phyloP scores from a whole-genome alignment of 2,113 vertebrate species.

The Myiozetetes cayanensis region DNA sequence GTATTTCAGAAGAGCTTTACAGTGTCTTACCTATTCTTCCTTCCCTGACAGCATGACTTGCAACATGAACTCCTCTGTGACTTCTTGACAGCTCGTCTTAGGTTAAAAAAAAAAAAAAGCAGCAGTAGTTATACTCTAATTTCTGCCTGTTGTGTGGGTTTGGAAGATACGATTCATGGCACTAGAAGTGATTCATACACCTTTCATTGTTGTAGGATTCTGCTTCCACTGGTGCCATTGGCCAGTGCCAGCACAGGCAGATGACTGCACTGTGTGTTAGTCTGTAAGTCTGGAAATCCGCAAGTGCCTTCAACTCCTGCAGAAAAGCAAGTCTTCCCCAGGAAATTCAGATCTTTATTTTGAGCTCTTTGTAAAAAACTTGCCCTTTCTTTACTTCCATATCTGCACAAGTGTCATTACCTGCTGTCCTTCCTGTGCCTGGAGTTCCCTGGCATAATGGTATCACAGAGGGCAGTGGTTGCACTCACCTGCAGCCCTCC shows the following conservation, averaged over 20 bases:
- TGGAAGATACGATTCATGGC: not conserved
- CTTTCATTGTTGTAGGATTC: not conserved
- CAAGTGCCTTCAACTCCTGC: not conserved
- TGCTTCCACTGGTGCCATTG: not conserved
- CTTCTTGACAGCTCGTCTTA: not conserved
- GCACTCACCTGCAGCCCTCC: not conserved
- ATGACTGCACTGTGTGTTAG: not conserved
- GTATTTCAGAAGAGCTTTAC: not conserved
- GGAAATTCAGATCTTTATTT: not conserved
- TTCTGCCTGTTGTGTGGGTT: not conserved
- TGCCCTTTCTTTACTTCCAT: not conserved
- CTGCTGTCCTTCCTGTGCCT: not conserved
- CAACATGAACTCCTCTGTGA: not conserved
- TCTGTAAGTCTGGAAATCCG: not conserved
- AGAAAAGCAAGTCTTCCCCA: not conserved
- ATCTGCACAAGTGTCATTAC: not conserved
- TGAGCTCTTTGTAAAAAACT: not conserved
- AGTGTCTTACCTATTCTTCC: not conserved
- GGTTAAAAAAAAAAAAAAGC: not conserved
- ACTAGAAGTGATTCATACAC: not conserved
- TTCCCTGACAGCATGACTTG: not conserved
- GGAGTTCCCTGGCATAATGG: not conserved
- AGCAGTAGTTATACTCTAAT: not conserved
- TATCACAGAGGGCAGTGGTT: rapidly evolving
- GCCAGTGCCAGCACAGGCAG: not conserved